Base-by-base conservation (phyloP, 2,797 vertebrate genomes). In the Pampus argenteus region DNA sequence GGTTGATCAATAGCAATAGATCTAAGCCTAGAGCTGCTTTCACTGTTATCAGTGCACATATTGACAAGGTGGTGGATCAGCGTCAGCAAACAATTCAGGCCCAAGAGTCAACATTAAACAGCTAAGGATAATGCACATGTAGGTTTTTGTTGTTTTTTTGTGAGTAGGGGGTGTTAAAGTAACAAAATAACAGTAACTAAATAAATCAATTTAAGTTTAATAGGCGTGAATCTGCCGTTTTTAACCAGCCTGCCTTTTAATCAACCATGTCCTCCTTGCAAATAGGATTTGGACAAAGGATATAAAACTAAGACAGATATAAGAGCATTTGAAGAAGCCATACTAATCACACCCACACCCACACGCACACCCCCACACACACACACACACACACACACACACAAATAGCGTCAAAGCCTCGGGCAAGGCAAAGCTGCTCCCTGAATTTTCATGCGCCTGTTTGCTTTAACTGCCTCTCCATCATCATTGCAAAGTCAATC, bases 1-100 rank as follows among this genome's bases (percentile, higher is more conserved):
- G 5, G 44, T 8, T 66, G 79, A 90, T 93, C 92, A 81, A 92
- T 91, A 84, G 65, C 42, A 85, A 89, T 71, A 82, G 84, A 90
- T 83, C 77, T 48, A 63, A 86, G 28, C 82, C 67, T 40, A 14
- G 63, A 84, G 86, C 83, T 64, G 72, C 83, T 87, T 73, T 71
- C 52, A 31, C 74, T 55, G 73, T 75, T 80, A 92, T 92, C 90
- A 81, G 84, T 88, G 82, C 59, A 40, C 52, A 70, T 83, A 92
- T 92, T 77, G 91, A 91, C 81, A 68, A 6, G 64, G 65, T 56
- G 75, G 59, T 81, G 76, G 88, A 86, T 92, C 72, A 79, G 55
- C 50, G 31, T 84, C 69, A 64, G 72, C 55, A 60, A 40, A 59
- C 74, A 66, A 69, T 88, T 81, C 66, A 48, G 51, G 54, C 36